Conservation (phyloP, 2,113 vertebrate genomes). For the Gymnogyps californianus region DNA sequence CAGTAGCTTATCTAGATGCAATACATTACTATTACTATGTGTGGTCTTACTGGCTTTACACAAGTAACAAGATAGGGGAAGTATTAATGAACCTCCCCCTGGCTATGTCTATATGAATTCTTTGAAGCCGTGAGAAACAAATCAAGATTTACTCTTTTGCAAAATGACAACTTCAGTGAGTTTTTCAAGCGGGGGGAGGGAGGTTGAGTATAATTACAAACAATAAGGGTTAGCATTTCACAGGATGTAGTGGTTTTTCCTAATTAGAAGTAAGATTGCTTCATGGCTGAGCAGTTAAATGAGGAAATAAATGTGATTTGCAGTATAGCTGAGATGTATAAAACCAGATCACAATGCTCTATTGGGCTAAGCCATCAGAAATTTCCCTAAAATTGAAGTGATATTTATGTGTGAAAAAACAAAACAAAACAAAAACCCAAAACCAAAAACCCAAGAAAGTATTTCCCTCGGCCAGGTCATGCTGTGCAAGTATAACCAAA, state of each 20-base stretch:
- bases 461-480: neutral
- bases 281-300: neutral
- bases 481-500: neutral
- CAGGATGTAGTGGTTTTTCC: neutral
- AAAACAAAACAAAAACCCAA: neutral
- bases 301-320: neutral
- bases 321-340: neutral
- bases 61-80: neutral
- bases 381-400: neutral
- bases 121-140: neutral
- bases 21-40: neutral
- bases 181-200: rapidly evolving
- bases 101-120: neutral
- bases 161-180: neutral
- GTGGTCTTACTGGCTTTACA: neutral
- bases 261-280: neutral
- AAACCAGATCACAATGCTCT: neutral
- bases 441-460: neutral
- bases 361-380: neutral
- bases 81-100: neutral
- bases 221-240: neutral
- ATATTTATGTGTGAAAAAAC: neutral
- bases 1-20: neutral
- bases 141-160: neutral
- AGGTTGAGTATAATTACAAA: neutral